phyloP scores from a whole-genome alignment of 2,888 invertebrate species.

The Tenthredo amoena region DNA sequence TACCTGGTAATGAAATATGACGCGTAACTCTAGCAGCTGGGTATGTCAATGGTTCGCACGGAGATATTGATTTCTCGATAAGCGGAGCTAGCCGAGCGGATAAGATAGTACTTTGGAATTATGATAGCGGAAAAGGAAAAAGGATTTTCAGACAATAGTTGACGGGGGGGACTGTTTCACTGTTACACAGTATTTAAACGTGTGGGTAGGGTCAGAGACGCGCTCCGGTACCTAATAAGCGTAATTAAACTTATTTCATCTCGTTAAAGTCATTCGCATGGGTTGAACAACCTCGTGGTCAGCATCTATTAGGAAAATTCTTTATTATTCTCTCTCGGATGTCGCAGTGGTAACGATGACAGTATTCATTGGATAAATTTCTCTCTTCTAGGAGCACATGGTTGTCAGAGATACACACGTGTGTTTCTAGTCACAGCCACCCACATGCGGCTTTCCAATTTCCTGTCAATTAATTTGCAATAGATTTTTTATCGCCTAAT shows the following conservation, averaged over 20 bases:
- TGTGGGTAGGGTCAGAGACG: not conserved
- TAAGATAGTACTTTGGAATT: constrained; percentile 23
- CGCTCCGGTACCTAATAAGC: constrained; percentile 67
- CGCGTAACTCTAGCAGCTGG: constrained; percentile 45
- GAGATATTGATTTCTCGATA: constrained; percentile 51
- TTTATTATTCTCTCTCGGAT: not conserved
- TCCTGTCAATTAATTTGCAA: constrained; percentile 29
- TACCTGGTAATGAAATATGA: constrained; percentile 43
- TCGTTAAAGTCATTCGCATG: constrained; percentile 76
- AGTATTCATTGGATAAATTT: not conserved
- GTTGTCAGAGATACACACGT: not conserved
- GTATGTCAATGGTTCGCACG: constrained; percentile 49
- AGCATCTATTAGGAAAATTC: not conserved
- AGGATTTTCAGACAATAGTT: not conserved
- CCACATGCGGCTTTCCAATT: not conserved
- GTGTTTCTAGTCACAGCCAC: not conserved
- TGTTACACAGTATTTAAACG: not conserved
- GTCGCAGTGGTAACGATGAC: not conserved
- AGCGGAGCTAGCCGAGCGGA: constrained; percentile 31
- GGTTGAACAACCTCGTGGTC: constrained; percentile 69
- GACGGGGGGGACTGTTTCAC: not conserved
- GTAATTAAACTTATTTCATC: constrained; percentile 77
- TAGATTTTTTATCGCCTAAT: constrained; percentile 18
- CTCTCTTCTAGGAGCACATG: not conserved
- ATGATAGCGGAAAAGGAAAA: not conserved